Conservation (phyloP, 2,113 vertebrate genomes). For the Erythrocercus mccallii region DNA sequence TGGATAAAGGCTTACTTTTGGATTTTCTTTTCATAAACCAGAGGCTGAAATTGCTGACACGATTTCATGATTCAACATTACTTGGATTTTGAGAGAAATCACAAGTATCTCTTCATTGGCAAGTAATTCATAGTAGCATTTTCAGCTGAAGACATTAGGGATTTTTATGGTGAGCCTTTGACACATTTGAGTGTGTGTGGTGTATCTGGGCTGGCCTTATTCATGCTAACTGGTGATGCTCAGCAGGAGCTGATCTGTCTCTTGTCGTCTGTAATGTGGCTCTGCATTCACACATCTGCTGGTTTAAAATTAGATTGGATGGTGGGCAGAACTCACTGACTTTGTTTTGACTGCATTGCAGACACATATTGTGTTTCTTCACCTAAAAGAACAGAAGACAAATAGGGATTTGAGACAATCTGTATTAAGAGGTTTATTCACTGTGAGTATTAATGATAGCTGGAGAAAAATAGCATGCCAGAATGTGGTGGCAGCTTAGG, state of each 20-base stretch:
- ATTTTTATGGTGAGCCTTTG: neutral
- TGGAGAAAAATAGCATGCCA: slow-evolving; percentile 30
- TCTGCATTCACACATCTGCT: slow-evolving; percentile 26
- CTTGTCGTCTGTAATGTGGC: neutral
- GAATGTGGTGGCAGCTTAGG: slow-evolving; percentile 27
- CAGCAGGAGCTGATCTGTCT: neutral
- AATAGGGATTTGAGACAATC: neutral
- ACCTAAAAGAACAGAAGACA: slow-evolving; percentile 39
- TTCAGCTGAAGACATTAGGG: neutral
- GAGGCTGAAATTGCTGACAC: neutral
- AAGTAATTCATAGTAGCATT: neutral
- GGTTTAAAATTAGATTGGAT: slow-evolving; percentile 29
- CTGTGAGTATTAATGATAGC: slow-evolving; percentile 32
- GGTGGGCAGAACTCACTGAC: slow-evolving; percentile 30
- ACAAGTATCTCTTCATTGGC: neutral
- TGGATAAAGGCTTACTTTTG: neutral
- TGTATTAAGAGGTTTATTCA: slow-evolving; percentile 45
- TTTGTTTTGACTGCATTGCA: slow-evolving; percentile 48
- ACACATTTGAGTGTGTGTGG: neutral
- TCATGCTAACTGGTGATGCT: neutral
- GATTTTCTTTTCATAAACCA: neutral
- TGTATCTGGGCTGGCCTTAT: neutral
- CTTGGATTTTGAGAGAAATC: neutral
- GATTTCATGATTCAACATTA: neutral
- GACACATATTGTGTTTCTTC: slow-evolving; percentile 31